phyloP scores from a whole-genome alignment of 2,888 invertebrate genomes.

The Pheosia tremula region DNA sequence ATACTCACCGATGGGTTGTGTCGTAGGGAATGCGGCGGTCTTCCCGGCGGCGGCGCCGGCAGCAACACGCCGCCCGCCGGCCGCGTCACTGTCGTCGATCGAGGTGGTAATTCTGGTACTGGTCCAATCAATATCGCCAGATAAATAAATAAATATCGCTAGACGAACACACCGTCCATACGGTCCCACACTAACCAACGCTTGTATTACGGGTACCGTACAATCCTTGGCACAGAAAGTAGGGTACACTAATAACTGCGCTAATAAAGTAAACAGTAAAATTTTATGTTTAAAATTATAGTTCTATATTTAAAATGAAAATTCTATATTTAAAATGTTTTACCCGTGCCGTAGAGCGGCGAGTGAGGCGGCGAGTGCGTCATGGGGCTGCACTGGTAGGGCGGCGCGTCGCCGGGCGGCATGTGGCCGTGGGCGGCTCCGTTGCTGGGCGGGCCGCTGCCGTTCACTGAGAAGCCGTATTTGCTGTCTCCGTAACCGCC shows the following conservation, averaged over 20 bases:
- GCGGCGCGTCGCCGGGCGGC: conserved; percentile 67
- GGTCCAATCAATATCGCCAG: conserved; percentile 3
- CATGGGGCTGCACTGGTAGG: conserved; percentile 70
- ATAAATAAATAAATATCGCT: no score
- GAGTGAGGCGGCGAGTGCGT: conserved; percentile 79
- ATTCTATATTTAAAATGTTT: background rate
- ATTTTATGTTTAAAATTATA: no score
- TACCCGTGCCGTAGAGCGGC: conserved; percentile 84
- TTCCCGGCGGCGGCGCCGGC: conserved; percentile 72
- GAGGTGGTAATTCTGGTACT: conserved; percentile 93
- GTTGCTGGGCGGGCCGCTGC: conserved; percentile 57
- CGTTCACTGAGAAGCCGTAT: conserved; percentile 85
- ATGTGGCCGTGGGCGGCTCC: conserved; percentile 56
- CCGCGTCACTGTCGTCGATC: conserved; percentile 85
- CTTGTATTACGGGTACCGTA: no score
- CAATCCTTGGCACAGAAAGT: no score
- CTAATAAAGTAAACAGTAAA: no score
- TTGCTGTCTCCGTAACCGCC: conserved; percentile 85
- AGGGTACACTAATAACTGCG: no score
- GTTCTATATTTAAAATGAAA: no score
- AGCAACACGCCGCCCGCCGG: conserved; percentile 87
- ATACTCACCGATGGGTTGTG: conserved; percentile 67
- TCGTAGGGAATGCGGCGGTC: conserved; percentile 67
- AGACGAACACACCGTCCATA: no score
- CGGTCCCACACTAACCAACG: background rate